A percentile compares a stretch with the other conserved stretches of the same genome.
These are phyloP conservation scores for Drosophila nigromelanica DNA, from an alignment of 1,140 invertebrate species.

Conservation along the genomic window DNA sequence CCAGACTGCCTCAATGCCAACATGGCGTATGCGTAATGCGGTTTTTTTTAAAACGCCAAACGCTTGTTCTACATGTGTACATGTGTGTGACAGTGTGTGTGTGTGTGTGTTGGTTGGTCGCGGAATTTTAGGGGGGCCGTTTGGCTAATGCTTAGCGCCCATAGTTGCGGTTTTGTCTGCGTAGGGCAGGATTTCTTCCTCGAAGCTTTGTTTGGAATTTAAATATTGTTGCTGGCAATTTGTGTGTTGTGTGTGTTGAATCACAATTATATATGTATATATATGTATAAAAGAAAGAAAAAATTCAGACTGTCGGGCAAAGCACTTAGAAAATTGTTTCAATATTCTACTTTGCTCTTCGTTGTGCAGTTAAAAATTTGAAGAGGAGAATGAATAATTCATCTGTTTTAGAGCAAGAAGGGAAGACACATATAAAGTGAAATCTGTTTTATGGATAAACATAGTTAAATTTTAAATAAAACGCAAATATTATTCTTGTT, in stretches of 20 bases:
- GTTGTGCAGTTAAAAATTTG: not conserved
- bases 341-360: constrained; percentile 6
- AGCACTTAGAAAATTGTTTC: not conserved
- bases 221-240: constrained; percentile 32
- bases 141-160: constrained; percentile 30
- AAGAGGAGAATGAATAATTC: not conserved
- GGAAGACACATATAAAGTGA: too few species aligned
- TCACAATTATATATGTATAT: not conserved
- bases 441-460: too few species aligned
- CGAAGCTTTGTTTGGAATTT: constrained; percentile 25
- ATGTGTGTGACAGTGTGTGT: not conserved
- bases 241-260: constrained; percentile 1
- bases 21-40: constrained; percentile 76
- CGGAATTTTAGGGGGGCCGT: constrained; percentile 1
- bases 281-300: too few species aligned
- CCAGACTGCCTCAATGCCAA: constrained; percentile 67
- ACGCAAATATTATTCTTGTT: too few species aligned
- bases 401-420: not conserved
- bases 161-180: constrained; percentile 34
- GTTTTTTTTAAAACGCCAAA: constrained; percentile 58
- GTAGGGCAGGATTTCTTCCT: constrained; percentile 19
- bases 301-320: not conserved
- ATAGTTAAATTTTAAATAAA: too few species aligned
- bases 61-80: constrained; percentile 2
- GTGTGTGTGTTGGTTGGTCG: not conserved